These are phyloP conservation scores for Trichomalopsis sarcophagae DNA, from an alignment of 1,140 invertebrate species.

Conservation along the genomic window DNA sequence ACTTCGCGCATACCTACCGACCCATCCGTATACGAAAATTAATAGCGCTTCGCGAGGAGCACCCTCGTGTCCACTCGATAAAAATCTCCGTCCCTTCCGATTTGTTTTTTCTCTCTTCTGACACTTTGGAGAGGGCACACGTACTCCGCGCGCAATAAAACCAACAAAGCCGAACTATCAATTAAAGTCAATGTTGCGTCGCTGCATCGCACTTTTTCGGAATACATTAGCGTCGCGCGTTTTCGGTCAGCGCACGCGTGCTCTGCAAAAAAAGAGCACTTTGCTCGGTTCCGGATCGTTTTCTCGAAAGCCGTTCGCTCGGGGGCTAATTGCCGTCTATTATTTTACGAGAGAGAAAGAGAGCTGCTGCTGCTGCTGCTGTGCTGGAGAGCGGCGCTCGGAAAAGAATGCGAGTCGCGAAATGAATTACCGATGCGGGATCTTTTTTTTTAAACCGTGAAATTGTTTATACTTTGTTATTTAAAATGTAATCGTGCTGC, in stretches of 20 bases:
- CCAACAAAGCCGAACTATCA: not conserved
- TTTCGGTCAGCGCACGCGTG: not conserved
- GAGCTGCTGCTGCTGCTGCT: not conserved
- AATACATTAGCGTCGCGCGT: not conserved
- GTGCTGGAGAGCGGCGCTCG: not conserved
- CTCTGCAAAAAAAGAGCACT: not conserved
- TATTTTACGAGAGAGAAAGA: constrained; percentile 21
- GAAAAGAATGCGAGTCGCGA: not conserved
- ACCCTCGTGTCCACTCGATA: not conserved
- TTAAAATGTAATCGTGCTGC: not conserved
- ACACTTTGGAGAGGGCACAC: not conserved
- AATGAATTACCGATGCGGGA: too few species aligned
- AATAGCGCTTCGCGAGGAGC: not conserved
- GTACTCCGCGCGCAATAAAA: not conserved
- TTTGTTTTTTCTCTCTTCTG: not conserved
- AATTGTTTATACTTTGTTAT: not conserved
- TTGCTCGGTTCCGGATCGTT: not conserved
- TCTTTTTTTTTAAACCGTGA: not conserved
- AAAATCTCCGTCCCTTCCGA: not conserved
- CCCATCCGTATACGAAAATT: not conserved
- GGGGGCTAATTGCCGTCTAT: constrained; percentile 22
- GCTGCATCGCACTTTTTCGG: not conserved
- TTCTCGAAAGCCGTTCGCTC: constrained; percentile 11
- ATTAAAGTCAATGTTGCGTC: constrained; percentile 9
- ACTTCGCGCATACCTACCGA: not conserved